Evolutionary conservation across 2,888 invertebrate genomes (phyloP).

Genomic region (Chironomus tentans): DNA sequence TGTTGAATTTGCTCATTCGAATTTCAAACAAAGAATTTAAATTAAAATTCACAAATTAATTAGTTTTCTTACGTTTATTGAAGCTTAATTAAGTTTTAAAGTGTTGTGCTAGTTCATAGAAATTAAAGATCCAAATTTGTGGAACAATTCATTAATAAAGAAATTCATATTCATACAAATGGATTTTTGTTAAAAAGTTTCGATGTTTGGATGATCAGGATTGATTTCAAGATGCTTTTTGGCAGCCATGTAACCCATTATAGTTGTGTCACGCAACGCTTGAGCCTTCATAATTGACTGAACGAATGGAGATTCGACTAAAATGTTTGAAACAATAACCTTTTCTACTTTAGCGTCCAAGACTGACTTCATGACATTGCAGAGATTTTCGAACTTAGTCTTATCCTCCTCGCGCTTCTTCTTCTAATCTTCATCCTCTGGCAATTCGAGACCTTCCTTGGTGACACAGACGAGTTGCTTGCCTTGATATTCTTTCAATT

Average conservation of each 20-base stretch:
- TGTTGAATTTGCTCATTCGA: too few relatives aligned
- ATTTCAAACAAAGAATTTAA: too few relatives aligned
- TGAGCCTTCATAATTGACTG: conserved; percentile 99
- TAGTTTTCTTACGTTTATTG: too few relatives aligned
- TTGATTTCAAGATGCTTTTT: conserved; percentile 99
- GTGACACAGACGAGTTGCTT: conserved; percentile 94
- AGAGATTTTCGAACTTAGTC: conserved; percentile 52
- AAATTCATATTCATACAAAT: too few relatives aligned
- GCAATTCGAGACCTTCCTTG: conserved; percentile 94
- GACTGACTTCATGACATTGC: conserved; percentile 89
- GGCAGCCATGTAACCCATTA: conserved; percentile 99
- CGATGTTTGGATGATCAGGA: conserved; percentile 88
- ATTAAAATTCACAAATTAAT: too few relatives aligned
- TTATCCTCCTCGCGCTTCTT: conserved; percentile 88
- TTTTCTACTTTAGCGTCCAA: conserved; percentile 98
- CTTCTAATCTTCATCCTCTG: conserved; percentile 95
- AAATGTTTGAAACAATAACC: conserved; percentile 89
- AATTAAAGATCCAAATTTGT: too few relatives aligned
- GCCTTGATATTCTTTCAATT: conserved; percentile 95
- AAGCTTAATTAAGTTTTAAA: too few relatives aligned
- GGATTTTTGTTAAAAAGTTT: too few relatives aligned
- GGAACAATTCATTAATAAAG: too few relatives aligned
- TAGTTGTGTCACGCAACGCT: conserved; percentile 92
- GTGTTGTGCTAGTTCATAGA: too few relatives aligned
- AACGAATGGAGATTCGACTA: conserved; percentile 96